Evolutionary conservation across 2,888 invertebrate genomes (phyloP).

Genomic region (Drosophila paranaensis): DNA sequence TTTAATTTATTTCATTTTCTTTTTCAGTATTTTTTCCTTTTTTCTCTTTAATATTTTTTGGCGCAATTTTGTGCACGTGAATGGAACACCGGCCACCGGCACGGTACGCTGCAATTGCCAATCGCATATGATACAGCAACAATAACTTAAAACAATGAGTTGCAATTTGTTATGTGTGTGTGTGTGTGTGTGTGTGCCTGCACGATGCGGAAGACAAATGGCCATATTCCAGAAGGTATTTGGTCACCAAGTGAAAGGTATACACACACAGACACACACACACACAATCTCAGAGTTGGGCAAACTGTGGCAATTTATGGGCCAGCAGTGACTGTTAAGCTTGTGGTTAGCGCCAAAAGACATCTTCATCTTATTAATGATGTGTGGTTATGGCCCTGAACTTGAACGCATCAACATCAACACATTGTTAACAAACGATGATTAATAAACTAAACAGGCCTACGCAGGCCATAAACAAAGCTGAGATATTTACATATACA

Average conservation of each 20-base stretch:
- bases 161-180: conserved; percentile 18
- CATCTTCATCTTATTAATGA: conserved; percentile 22
- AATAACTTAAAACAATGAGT: conserved; percentile 41
- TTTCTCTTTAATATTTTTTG: conserved; percentile 41
- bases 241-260: conserved; percentile 57
- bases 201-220: conserved; percentile 58
- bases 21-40: conserved; percentile 2
- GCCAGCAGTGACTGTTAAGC: not conserved
- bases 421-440: conserved; percentile 10
- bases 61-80: conserved; percentile 66
- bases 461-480: conserved; percentile 5
- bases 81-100: conserved; percentile 65
- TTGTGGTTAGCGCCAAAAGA: conserved; percentile 15
- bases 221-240: conserved; percentile 51
- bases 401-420: conserved; percentile 44
- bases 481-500: conserved; percentile 5
- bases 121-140: conserved; percentile 24
- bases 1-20: conserved; percentile 39
- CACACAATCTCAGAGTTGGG: not conserved
- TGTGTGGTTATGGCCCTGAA: conserved; percentile 50
- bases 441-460: conserved; percentile 22
- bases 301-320: not conserved
- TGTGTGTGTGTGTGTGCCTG: conserved; percentile 10
- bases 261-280: conserved; percentile 1
- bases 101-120: conserved; percentile 56